Evolutionary conservation across 2,888 invertebrate species (phyloP), one percentile per base, ranked within the genome.

Genomic region (Caradrina kadenii): DNA sequence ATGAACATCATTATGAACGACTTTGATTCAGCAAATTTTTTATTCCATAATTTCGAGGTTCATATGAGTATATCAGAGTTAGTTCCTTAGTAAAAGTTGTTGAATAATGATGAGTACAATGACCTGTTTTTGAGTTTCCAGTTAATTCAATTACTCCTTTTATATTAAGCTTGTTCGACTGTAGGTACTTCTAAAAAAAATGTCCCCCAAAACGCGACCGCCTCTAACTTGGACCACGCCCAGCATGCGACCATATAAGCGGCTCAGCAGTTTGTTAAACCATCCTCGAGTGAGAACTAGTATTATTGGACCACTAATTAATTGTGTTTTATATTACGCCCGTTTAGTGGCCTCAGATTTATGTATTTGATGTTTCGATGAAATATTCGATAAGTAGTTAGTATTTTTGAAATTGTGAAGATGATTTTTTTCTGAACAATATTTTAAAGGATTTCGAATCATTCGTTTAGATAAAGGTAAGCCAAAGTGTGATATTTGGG

Each of bases 171-270:
- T n/a, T n/a, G n/a, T n/a, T n/a, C n/a, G n/a, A n/a, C n/a, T n/a
- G n/a, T n/a, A n/a, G n/a, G n/a, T n/a, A 26, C 26, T 31, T 6
- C 11, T 39, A 45, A 48, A 49, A 5, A 17, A 31, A 31, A 42
- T 7, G 22, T 7, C 0, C 1, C 0, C 0, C 3, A 11, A 64
- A 52, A 1, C 82, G 64, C 71, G 22, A 17, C 4, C 6, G 15
- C 55, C 35, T 26, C 1, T 59, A 19, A 66, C 67, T 73, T 72
- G 55, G 0, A 8, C 77, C 74, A 68, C 19, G 17, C 84, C 19
- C 89, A 89, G 88, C 88, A 73, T 86, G 89, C 79, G 86, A 85
- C 85, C 90, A 88, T 85, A 87, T 87, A 87, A 86, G 84, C 86
- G 76, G 75, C 81, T 83, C 80, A 82, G 82, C 85, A 83, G 88